Conservation (phyloP, 2,113 vertebrate species). For the Rhipidura dahli region DNA sequence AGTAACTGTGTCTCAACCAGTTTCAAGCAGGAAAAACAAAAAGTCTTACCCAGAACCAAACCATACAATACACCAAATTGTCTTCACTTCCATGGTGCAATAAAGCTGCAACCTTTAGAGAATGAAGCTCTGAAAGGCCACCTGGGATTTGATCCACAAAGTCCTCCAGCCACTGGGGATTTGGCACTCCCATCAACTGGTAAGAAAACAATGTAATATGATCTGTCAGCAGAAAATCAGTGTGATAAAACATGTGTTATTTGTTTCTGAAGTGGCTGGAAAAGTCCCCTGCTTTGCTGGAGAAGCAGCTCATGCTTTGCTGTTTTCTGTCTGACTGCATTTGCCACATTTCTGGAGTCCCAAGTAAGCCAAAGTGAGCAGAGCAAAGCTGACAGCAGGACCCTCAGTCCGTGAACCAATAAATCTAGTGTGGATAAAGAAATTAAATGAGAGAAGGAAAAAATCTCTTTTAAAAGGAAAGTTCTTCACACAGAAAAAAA, state of each 20-base stretch:
- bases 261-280: neutral
- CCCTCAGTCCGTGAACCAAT: neutral
- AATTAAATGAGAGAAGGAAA: neutral
- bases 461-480: neutral
- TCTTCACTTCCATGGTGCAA: accelerated
- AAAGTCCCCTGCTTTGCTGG: neutral
- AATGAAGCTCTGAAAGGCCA: neutral
- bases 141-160: neutral
- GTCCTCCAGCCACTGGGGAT: neutral
- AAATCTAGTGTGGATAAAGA: neutral
- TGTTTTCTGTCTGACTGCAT: neutral
- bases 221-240: neutral
- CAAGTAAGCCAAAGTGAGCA: neutral
- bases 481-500: neutral
- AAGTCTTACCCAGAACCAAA: neutral
- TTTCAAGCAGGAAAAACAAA: neutral
- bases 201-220: neutral
- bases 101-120: neutral
- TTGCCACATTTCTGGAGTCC: neutral
- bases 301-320: neutral
- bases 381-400: neutral
- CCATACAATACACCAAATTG: neutral
- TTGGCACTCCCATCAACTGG: neutral
- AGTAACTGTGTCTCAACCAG: neutral
- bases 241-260: neutral